Conservation (phyloP, 1,140 invertebrate genomes). For the Batillaria attramentaria region DNA sequence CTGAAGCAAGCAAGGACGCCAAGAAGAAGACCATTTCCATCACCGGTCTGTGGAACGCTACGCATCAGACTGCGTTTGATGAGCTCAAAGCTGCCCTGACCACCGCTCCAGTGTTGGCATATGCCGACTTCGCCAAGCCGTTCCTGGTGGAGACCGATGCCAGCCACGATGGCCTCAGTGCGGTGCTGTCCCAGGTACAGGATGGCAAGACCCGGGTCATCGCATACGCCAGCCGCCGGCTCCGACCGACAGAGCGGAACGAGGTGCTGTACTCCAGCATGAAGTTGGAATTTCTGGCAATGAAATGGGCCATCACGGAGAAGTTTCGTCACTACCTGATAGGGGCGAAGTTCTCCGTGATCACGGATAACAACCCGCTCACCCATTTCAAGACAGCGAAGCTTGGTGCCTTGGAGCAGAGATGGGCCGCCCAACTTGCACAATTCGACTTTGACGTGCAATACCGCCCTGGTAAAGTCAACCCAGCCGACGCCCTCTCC, state of each 20-base stretch:
- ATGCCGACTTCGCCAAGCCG: slow-evolving; percentile 35
- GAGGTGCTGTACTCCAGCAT: slow-evolving; percentile 26
- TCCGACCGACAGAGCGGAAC: slow-evolving; percentile 22
- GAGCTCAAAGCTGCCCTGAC: slow-evolving; percentile 33
- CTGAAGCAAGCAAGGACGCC: not conserved
- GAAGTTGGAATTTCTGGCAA: slow-evolving; percentile 33
- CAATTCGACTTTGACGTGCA: slow-evolving; percentile 45
- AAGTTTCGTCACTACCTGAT: slow-evolving; percentile 33
- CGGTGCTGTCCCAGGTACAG: slow-evolving; percentile 32
- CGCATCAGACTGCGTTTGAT: slow-evolving; percentile 15
- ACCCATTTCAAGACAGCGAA: slow-evolving; percentile 3
- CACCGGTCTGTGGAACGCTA: slow-evolving; percentile 7
- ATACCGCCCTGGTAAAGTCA: slow-evolving; percentile 35
- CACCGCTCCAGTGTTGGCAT: slow-evolving; percentile 25
- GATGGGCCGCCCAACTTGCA: slow-evolving; percentile 26
- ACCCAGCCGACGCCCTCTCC: slow-evolving; percentile 38
- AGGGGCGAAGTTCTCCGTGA: slow-evolving; percentile 19
- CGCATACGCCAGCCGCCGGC: slow-evolving; percentile 28
- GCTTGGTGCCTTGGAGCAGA: not conserved
- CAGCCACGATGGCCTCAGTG: slow-evolving; percentile 34
- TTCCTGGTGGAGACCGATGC: slow-evolving; percentile 37
- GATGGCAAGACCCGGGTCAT: slow-evolving; percentile 27
- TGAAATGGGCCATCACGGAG: slow-evolving; percentile 29
- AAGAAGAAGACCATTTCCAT: slow-evolving; percentile 12
- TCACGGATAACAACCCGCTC: slow-evolving; percentile 36